phyloP scores from a whole-genome alignment of 2,797 vertebrate species.

The Loris lydekkerianus region DNA sequence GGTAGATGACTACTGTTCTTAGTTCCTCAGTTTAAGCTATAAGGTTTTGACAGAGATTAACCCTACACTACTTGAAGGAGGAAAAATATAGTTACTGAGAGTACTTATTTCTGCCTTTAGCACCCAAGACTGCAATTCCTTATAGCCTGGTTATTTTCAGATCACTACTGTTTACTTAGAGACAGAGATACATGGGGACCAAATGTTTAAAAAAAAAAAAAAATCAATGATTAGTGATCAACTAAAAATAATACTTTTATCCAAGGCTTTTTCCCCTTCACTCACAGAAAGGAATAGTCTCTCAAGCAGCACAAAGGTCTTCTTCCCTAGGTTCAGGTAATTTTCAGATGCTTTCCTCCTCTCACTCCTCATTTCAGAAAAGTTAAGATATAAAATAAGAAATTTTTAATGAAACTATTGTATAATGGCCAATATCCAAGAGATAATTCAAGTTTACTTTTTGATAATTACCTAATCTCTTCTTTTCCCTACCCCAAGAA shows the following conservation, averaged over 20 bases:
- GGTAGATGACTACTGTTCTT: neutral
- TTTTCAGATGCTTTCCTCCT: neutral
- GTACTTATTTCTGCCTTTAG: neutral
- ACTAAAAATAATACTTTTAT: neutral
- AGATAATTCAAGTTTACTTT: slow-evolving; percentile 5
- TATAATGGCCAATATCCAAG: neutral
- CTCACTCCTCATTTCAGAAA: neutral
- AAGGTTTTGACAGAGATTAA: neutral
- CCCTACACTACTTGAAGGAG: neutral
- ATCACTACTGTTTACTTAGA: slow-evolving; percentile 16
- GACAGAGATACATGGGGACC: neutral
- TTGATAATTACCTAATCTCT: slow-evolving; percentile 3
- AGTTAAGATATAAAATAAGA: slow-evolving; percentile 33
- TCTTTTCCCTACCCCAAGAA: slow-evolving; percentile 15
- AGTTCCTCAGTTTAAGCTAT: neutral
- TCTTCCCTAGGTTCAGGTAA: neutral
- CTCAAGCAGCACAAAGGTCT: neutral
- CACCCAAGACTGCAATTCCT: neutral
- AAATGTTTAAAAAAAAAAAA: neutral
- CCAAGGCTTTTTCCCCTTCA: neutral
- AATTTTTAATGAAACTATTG: slow-evolving; percentile 27
- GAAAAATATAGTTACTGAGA: neutral
- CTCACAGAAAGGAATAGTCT: neutral
- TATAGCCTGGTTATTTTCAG: neutral
- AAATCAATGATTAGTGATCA: neutral